Base-by-base conservation (phyloP, 1,140 invertebrate genomes). In the Brachionus paranguensis region DNA sequence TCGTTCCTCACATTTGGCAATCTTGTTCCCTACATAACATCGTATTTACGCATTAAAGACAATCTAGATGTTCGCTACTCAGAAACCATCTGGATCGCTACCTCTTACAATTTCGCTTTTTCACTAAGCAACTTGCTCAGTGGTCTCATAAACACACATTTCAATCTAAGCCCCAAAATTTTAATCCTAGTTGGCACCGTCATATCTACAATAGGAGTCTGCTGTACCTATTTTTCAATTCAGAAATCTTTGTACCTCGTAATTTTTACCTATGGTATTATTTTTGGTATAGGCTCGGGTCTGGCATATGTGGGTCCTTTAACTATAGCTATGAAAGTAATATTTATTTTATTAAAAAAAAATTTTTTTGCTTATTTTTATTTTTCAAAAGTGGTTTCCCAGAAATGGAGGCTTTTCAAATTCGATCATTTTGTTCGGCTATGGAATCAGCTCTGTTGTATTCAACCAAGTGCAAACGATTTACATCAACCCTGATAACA, bases 21-120 rank as follows among this genome's bases (percentile, higher is more conserved):
- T 83, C 86, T 91, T 85, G 89, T 86, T 64, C 89, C 90, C 7
- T 91, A 91, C 85, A 85, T 91, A 84, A 89, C 87, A 14, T 91
- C 90, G 0, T 91, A 90, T 85, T 85, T 91, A 50, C 86, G 88
- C 33, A 27, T 74, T 27, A 45, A 70, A 17, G 64, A 84, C 11
- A 60, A 85, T 7, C 8, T 72, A 8, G 29, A 85, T 70, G 85
- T 90, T 53, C 86, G 84, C 5, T 89, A 89, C 84, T 86, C 86
- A 6, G 84, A 88, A 29, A 87, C 88, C 43, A 86, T 89, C 7
- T 90, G 89, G 89, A 86, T 90, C 24, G 27, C 37, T 85, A 87
- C 89, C 10, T 43, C 87, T 3, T 86, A 86, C 14, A 84, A n/a
- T 64, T 27, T 81, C 24, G 55, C 53, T 47, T 64, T 68, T 43